Evolutionary conservation across 2,888 invertebrate species (phyloP), one percentile per base, ranked within the genome.

Genomic region (Xestia sexstrigata): DNA sequence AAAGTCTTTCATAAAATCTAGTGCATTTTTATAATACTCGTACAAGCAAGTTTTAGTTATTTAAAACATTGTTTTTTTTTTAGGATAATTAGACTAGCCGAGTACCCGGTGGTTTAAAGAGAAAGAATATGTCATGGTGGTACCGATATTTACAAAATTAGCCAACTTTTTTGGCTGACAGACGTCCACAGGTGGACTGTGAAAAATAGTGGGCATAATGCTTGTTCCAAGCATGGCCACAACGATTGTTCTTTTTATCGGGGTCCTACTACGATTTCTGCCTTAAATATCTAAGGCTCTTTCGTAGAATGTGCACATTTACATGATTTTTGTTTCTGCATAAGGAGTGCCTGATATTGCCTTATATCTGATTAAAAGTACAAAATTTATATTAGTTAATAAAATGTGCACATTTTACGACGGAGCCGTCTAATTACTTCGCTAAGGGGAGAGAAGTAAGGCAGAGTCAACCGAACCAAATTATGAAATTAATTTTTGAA

Each of bases 1-100:
- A 62, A 47, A 60, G 20, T 75, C 42, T 47, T 30, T 76, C 49
- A 45, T 55, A 79, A 52, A 70, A 63, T 79, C 13, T 62, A 23
- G 20, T 15, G 58, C 58, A 58, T 26, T 58, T 58, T 58, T 58
- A 58, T 26, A 55, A 26, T 58, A n/a, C n/a, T n/a, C n/a, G n/a
- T n/a, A 26, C 5, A 26, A 60, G 17, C 17, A 5, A 30, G 26
- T 60, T 60, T 58, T n/a, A 13, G n/a, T n/a, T n/a, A n/a, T 7
- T 30, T 60, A n/a, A 17, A 30, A n/a, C 13, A 3, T 17, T 7
- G 26, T 30, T 30, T 60, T 13, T 30, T 30, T 60, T 13, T 0
- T 8, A 30, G 7, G 17, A 8, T 30, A 30, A 30, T 8, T 30
- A 30, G n/a, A 60, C 30, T 8, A 30, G 30, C 8, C 26, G 0